Base-by-base conservation (phyloP, 2,797 vertebrate species). In the Sitta carolinensis region DNA sequence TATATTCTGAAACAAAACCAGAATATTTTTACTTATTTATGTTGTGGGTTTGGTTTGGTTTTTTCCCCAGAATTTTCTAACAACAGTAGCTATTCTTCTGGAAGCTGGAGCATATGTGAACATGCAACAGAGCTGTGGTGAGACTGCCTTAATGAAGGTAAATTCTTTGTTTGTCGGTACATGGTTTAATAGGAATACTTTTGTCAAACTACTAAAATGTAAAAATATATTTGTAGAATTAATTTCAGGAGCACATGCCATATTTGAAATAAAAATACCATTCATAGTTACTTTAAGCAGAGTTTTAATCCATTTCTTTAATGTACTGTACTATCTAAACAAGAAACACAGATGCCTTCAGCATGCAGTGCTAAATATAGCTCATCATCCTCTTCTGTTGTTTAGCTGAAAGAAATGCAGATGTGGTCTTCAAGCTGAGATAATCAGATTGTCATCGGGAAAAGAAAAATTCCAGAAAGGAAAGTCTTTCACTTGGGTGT, bases 71-170 rank as follows among this genome's bases (percentile, higher is more conserved):
- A 99, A 99, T 89, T 99, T 99, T 95, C 90, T 99, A 95, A 99
- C 99, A 2, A 99, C 99, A 4, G 99, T 99, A 58, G 99, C 98
- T 21, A 99, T 99, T 96, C 98, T 99, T 72, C 95, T 99, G 97
- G 99, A 99, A 97, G 99, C 99, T 5, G 99, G 99, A 20, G 98
- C 99, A 3, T 98, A 98, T 69, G 98, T 99, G 69, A 99, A 99
- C 68, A 97, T 98, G 50, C 99, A 99, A 96, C 99, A 99, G 21
- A 97, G 96, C 40, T 98, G 95, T n/a, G 99, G 99, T 14, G 99
- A 99, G 97, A 99, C 99, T 0, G 99, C 99, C 0, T 98, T 99
- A 63, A 99, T 99, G 99, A 99, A 99, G 98, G 99, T 99, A 96
- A 98, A 73, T 26, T 30, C 32, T 20, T 0, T 55, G 5, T 66